phyloP scores from a whole-genome alignment of 2,888 invertebrate species.

The Corbicula japonica region DNA sequence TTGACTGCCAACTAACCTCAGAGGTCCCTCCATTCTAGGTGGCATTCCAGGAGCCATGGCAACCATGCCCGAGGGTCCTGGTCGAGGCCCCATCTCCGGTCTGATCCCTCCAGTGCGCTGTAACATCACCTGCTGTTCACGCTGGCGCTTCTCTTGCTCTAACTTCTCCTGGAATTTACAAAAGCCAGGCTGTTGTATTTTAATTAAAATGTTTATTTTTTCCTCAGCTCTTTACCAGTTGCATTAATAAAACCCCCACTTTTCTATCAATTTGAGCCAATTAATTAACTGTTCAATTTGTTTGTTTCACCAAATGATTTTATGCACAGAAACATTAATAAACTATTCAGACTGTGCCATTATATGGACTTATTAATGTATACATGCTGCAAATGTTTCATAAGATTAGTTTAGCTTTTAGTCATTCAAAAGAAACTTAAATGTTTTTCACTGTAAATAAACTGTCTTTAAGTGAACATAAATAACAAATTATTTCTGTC shows the following conservation, averaged over 20 bases:
- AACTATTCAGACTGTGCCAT: too few relatives aligned
- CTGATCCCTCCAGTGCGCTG: conserved; percentile 61
- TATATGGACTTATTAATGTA: too few relatives aligned
- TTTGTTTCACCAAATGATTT: too few relatives aligned
- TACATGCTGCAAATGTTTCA: too few relatives aligned
- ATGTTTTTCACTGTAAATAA: too few relatives aligned
- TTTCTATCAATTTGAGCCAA: conserved; percentile 2
- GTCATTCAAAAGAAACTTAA: too few relatives aligned
- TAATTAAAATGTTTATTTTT: not conserved
- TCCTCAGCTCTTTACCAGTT: not conserved
- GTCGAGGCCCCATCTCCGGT: conserved; percentile 66
- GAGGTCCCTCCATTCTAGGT: conserved; percentile 66
- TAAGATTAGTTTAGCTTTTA: too few relatives aligned
- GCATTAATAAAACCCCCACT: not conserved
- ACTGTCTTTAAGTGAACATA: too few relatives aligned
- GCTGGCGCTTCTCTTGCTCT: conserved; percentile 89
- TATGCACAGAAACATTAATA: too few relatives aligned
- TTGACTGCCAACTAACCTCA: conserved; percentile 57
- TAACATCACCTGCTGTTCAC: conserved; percentile 78
- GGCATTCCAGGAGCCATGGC: conserved; percentile 59
- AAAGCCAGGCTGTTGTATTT: too few relatives aligned
- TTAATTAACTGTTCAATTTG: conserved; percentile 11
- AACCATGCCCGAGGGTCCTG: conserved; percentile 62
- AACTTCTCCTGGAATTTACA: conserved; percentile 90
- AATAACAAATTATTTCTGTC: too few relatives aligned